Conservation (phyloP, 1,140 invertebrate species). For the Caenorhabditis briggsae region DNA sequence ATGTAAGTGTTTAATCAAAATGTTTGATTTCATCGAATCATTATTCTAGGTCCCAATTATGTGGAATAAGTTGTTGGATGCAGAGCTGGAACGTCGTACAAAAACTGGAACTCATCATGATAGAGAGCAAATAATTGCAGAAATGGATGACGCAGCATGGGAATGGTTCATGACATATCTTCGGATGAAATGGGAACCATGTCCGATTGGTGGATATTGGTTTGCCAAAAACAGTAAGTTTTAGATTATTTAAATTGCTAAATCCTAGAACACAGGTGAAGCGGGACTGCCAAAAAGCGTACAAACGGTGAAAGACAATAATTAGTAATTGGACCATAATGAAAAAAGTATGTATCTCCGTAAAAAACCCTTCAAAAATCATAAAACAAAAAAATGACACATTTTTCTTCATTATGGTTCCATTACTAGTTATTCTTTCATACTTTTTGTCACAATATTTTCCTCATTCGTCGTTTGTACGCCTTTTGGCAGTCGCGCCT, state of each 20-base stretch:
- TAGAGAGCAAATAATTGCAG: conserved; percentile 5
- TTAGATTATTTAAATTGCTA: neutral
- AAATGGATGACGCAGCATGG: conserved; percentile 36
- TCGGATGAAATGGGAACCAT: neutral
- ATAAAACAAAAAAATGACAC: too few relatives aligned
- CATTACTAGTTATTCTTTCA: too few relatives aligned
- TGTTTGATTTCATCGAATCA: too few relatives aligned
- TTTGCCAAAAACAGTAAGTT: neutral
- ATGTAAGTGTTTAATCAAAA: neutral
- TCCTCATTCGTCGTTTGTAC: too few relatives aligned
- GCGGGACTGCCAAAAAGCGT: too few relatives aligned
- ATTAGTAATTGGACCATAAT: too few relatives aligned
- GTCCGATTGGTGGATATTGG: neutral
- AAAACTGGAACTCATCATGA: neutral
- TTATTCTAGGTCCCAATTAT: neutral
- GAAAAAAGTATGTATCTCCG: too few relatives aligned
- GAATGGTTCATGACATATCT: conserved; percentile 20
- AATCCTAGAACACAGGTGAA: neutral
- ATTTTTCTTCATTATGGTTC: too few relatives aligned
- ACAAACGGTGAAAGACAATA: too few relatives aligned
- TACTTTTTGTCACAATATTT: too few relatives aligned
- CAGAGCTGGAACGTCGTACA: neutral
- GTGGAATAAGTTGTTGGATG: neutral
- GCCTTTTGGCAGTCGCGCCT: too few relatives aligned
- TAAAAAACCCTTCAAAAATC: too few relatives aligned